Evolutionary conservation across 2,888 invertebrate genomes (phyloP), one percentile per base, ranked within the genome.

Genomic region (Dolichomitus sp.): DNA sequence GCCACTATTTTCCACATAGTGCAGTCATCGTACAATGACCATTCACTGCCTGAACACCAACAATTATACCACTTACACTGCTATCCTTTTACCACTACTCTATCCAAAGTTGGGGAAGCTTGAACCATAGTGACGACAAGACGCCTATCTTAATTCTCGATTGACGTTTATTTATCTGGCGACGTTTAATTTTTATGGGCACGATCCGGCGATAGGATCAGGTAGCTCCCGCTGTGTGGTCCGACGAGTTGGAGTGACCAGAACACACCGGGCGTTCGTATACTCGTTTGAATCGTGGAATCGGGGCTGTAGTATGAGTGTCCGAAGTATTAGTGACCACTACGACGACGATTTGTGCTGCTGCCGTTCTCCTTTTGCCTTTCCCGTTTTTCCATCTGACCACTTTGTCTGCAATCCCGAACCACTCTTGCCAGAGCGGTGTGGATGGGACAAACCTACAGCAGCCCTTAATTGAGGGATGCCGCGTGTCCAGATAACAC

Each of bases 111-210:
- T 17, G 3, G n/a, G 37, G 33, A 33, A 33, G 59, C 33, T 33
- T 37, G 61, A 61, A 61, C 11, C 19, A 17, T 33, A 77, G 80
- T 81, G 84, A 80, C 84, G 83, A 83, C 74, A 69, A 75, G 86
- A 81, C 88, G 87, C 91, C 91, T 91, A 91, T 92, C 92, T 91
- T 91, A 91, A 92, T 92, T 92, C 90, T 88, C 91, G 89, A 91
- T 91, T 91, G 92, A 91, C 93, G 91, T 92, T 92, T 93, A 93
- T 93, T 93, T 93, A 92, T 93, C 93, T 92, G 91, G 88, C 90
- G 91, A 89, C 91, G 90, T 91, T 93, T 92, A 92, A 92, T 92
- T 93, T 93, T 93, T 93, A 93, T 91, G 91, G 90, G 88, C 91
- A 88, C 92, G 93, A 93, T 93, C 89, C 82, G 84, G 84, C 89